phyloP scores from a whole-genome alignment of 2,113 vertebrate genomes.

The Pantherophis guttatus region DNA sequence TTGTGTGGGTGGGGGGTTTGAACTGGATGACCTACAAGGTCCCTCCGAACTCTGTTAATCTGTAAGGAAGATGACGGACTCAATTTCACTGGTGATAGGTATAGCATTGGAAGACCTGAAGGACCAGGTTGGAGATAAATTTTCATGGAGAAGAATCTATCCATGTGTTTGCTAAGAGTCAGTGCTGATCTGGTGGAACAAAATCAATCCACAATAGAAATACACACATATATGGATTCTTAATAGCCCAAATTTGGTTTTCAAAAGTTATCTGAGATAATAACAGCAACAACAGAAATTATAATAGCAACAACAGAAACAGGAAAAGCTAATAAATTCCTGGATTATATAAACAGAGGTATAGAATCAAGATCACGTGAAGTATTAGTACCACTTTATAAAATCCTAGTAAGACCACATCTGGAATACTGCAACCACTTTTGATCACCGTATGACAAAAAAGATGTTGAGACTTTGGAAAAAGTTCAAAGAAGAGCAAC shows the following conservation, averaged over 20 bases:
- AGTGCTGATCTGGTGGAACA: not conserved
- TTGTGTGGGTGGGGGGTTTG: too few relatives aligned
- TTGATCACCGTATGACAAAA: too few relatives aligned
- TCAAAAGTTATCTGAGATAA: not conserved
- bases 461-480: too few relatives aligned
- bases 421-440: too few relatives aligned
- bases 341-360: too few relatives aligned
- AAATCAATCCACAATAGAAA: not conserved
- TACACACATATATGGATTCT: not conserved
- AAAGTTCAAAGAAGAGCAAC: too few relatives aligned
- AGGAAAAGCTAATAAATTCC: too few relatives aligned
- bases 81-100: not conserved
- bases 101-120: not conserved
- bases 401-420: too few relatives aligned
- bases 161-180: not conserved
- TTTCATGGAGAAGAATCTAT: not conserved
- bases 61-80: not conserved
- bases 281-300: not conserved
- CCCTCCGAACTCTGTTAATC: too few relatives aligned
- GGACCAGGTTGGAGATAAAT: not conserved
- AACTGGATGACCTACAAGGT: too few relatives aligned
- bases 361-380: too few relatives aligned
- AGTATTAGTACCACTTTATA: too few relatives aligned
- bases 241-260: not conserved
- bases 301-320: not conserved